Evolutionary conservation across 2,113 vertebrate species (phyloP).

Genomic region (Dolichotis patagonum): DNA sequence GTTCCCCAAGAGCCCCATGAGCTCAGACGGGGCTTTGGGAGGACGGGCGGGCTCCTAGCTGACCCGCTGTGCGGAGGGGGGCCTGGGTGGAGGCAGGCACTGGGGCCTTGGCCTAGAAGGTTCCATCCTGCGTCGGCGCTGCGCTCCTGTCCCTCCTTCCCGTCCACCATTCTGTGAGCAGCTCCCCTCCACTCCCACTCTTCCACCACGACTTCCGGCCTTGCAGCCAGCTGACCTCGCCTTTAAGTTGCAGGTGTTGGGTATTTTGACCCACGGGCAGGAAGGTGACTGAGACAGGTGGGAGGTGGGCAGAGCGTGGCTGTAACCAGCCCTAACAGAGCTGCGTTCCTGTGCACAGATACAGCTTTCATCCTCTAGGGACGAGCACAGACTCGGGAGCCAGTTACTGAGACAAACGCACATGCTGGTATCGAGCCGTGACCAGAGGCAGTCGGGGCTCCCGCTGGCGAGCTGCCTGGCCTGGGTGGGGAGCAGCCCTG

Average conservation of each 20-base stretch:
- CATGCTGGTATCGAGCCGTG: too few relatives aligned
- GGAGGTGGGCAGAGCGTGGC: background rate
- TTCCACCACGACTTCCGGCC: background rate
- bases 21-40: background rate
- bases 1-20: background rate
- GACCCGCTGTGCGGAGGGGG: background rate
- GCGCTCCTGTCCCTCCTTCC: background rate
- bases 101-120: background rate
- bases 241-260: background rate
- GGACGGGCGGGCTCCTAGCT: background rate
- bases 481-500: background rate
- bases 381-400: background rate
- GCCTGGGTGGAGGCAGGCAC: background rate
- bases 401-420: too few relatives aligned
- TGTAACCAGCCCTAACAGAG: accelerated
- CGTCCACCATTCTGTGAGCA: background rate
- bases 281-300: background rate
- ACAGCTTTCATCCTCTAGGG: background rate
- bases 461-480: accelerated
- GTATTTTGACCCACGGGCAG: background rate
- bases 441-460: background rate
- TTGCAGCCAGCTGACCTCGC: background rate
- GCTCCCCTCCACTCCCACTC: background rate
- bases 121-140: background rate
- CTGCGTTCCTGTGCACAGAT: accelerated